Base-by-base conservation (phyloP, 2,113 vertebrate species). In the Nerophis lumbriciformis region DNA sequence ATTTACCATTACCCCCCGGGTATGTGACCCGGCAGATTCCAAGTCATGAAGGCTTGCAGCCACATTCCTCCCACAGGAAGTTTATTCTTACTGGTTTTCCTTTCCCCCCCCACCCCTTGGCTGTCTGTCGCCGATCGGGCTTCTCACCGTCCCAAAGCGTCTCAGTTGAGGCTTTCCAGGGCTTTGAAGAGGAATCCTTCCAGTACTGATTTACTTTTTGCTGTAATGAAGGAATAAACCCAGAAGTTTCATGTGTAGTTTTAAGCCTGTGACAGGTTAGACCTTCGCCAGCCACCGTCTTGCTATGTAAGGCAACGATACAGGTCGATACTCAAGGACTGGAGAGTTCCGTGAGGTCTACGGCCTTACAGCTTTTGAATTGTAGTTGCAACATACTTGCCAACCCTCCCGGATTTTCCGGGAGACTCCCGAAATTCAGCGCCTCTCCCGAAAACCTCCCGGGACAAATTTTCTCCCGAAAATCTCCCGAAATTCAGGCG, bases 1-100 rank as follows among this genome's bases (percentile, higher is more conserved):
- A 86, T 89, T 89, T 87, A 85, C 87, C 81, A 72, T 87, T 82
- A 28, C 82, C 79, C 63, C 74, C 74, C 80, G 83, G n/a, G n/a
- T 82, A 86, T 86, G 85, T 81, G 83, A 85, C 82, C 73, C 62
- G 44, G 42, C 69, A 76, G 80, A 86, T 83, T 86, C 82, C 81
- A 71, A 75, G 28, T 83, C 83, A 76, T 83, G 85, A 85, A 77
- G 83, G 71, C 78, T 78, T 86, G 80, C 83, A 86, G 83, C 79
- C 77, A 59, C 81, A 83, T 85, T 88, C 82, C 82, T 83, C 79
- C 76, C 73, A 80, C 75, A 82, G 84, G 86, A 87, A 86, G 83
- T 86, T 87, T 85, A 88, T 86, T 73, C 80, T 77, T 53, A 52
- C 69, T 73, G 55, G 1, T 68, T 72, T 79, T 78, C 53, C 35